A percentile compares a stretch with the other conserved stretches of the same genome.
Evolutionary conservation across 2,113 vertebrate genomes (phyloP).

Genomic region (Nannobrachium achirus): DNA sequence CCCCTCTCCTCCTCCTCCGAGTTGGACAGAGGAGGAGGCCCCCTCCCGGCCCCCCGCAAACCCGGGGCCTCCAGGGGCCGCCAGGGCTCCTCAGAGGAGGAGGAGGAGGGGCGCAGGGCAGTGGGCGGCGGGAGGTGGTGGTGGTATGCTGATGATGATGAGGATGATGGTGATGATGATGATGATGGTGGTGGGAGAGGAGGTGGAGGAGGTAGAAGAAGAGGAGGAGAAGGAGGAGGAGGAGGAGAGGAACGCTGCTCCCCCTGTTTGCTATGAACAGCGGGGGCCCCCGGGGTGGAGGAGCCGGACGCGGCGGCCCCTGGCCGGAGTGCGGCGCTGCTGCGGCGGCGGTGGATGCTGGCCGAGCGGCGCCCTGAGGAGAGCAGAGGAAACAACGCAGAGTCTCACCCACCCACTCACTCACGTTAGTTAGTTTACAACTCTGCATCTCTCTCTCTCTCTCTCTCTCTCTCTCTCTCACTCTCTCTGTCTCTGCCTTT

Average conservation of each 20-base stretch:
- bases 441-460: conserved; percentile 77
- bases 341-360: conserved; percentile 78
- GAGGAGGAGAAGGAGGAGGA: conserved; percentile 39
- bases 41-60: conserved; percentile 75
- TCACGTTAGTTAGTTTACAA: too few species aligned
- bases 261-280: conserved; percentile 83
- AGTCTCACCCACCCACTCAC: conserved; percentile 88
- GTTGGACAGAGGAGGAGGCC: conserved; percentile 62
- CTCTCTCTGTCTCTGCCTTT: too few species aligned
- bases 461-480: too few species aligned
- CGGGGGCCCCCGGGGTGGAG: conserved; percentile 72
- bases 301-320: too few species aligned
- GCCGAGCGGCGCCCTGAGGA: conserved; percentile 87
- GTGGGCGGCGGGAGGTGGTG: too few species aligned
- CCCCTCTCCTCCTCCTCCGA: conserved; percentile 56
- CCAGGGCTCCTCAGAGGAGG: conserved; percentile 46
- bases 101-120: conserved; percentile 58
- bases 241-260: conserved; percentile 71
- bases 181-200: conserved; percentile 6
- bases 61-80: conserved; percentile 72
- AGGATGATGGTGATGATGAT: conserved; percentile 52
- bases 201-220: conserved; percentile 39
- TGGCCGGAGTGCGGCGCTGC: conserved; percentile 73
- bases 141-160: conserved; percentile 64
- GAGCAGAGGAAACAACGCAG: conserved; percentile 92